These are phyloP conservation scores for Leucophenga montana DNA, from an alignment of 2,888 invertebrate genomes.

Conservation along the genomic window DNA sequence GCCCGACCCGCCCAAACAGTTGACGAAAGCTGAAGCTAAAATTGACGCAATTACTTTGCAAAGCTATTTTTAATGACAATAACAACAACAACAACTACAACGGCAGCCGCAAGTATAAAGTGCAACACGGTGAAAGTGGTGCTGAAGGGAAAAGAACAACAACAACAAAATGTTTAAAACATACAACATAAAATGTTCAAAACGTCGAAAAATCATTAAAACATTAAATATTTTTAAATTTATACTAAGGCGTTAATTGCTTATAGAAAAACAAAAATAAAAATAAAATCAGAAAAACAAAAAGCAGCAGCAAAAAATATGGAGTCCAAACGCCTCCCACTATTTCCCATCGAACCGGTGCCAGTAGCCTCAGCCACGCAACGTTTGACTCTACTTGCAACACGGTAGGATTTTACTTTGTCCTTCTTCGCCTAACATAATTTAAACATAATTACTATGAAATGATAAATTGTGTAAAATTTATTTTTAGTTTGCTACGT, in stretches of 20 bases:
- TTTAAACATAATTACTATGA: constrained; percentile 28
- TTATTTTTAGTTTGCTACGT: constrained; percentile 51
- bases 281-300: background rate
- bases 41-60: background rate
- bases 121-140: too few species aligned
- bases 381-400: constrained; percentile 55
- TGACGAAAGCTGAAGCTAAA: background rate
- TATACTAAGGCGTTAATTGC: constrained; percentile 7
- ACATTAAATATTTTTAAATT: background rate
- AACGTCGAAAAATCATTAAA: constrained; percentile 15
- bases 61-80: background rate
- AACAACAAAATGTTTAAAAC: constrained; percentile 22
- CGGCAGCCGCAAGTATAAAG: too few species aligned
- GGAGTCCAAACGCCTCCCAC: constrained; percentile 54
- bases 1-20: background rate
- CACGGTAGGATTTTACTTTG: constrained; percentile 45
- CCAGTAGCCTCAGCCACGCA: constrained; percentile 55
- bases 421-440: constrained; percentile 12
- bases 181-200: constrained; percentile 22
- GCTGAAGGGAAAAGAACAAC: background rate
- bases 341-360: constrained; percentile 64
- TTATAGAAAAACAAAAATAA: background rate
- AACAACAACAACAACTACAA: background rate
- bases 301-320: constrained; percentile 20
- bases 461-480: background rate